phyloP scores from a whole-genome alignment of 2,113 vertebrate species.

The Gobius niger region DNA sequence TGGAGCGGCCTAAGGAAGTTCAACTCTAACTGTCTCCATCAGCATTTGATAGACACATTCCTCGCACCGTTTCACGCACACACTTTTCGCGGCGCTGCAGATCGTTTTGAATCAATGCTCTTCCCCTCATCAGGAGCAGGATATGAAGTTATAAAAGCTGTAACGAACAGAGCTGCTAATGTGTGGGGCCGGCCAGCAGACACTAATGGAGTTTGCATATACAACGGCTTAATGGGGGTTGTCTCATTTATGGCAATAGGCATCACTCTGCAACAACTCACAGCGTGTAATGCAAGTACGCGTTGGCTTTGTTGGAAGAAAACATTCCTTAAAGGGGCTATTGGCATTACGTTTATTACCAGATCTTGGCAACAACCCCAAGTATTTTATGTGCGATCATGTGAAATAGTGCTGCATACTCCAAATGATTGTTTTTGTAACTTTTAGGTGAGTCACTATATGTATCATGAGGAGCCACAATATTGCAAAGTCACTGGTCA shows the following conservation, averaged over 20 bases:
- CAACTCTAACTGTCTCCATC: no score
- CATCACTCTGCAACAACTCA: neutral
- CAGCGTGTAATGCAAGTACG: neutral
- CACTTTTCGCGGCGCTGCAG: neutral
- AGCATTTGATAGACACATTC: neutral
- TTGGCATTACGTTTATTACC: no score
- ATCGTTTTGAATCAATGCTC: neutral
- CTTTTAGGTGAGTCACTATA: no score
- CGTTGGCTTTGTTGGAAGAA: no score
- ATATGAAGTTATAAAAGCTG: slow-evolving; percentile 8
- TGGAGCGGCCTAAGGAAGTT: no score
- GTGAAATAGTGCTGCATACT: no score
- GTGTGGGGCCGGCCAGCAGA: neutral
- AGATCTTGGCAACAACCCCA: no score
- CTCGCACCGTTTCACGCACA: slow-evolving; percentile 4
- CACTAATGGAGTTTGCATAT: slow-evolving; percentile 24
- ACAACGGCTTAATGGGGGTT: neutral
- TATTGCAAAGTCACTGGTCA: no score
- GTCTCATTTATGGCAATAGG: neutral
- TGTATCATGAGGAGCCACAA: no score
- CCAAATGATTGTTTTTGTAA: no score
- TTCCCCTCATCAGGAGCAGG: slow-evolving; percentile 4
- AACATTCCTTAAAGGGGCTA: no score
- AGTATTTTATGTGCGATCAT: no score
- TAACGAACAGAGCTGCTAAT: neutral